These are phyloP conservation scores for Coenobita brevimanus DNA, from an alignment of 1,140 invertebrate genomes.

Conservation along the genomic window DNA sequence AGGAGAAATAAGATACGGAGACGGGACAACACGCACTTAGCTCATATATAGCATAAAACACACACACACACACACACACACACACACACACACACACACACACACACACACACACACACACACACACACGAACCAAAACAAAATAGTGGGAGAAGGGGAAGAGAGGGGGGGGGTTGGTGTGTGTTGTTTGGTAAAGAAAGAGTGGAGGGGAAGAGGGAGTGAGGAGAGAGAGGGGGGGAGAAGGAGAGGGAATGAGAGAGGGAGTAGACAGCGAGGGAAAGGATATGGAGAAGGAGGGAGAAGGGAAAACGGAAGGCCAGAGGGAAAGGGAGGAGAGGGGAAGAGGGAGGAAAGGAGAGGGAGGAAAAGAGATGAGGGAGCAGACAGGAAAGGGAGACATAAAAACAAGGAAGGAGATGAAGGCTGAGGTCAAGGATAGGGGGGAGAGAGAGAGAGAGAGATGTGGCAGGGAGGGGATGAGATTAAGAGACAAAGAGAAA, in stretches of 20 bases:
- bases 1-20: too few species aligned
- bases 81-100: too few species aligned
- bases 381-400: background rate
- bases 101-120: too few species aligned
- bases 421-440: background rate
- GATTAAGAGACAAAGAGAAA: background rate
- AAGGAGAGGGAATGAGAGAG: background rate
- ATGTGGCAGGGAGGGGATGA: background rate
- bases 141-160: too few species aligned
- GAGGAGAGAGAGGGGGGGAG: background rate
- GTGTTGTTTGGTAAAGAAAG: too few species aligned
- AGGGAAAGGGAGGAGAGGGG: background rate
- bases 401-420: too few species aligned
- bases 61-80: slow-evolving; percentile 13
- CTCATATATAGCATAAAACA: too few species aligned
- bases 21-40: too few species aligned
- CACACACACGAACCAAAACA: too few species aligned
- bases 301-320: too few species aligned
- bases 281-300: background rate
- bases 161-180: too few species aligned
- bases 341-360: background rate
- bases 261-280: background rate
- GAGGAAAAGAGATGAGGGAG: background rate
- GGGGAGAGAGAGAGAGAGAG: background rate
- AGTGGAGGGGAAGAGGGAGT: too few species aligned